These are phyloP conservation scores for Pangasius mekongensis DNA, from an alignment of 2,797 vertebrate species.

Conservation along the genomic window DNA sequence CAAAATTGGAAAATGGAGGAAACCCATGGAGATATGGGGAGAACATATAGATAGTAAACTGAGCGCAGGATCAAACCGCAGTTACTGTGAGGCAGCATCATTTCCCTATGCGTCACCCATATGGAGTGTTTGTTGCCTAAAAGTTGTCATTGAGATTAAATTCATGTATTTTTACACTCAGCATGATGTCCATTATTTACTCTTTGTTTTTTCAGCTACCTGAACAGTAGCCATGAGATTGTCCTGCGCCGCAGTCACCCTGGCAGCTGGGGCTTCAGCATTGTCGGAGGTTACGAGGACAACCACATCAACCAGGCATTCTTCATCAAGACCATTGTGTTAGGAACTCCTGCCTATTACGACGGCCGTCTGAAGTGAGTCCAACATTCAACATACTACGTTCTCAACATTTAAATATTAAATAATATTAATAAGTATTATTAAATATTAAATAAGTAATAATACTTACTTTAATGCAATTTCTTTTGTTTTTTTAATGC, in stretches of 20 bases:
- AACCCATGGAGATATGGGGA: neutral
- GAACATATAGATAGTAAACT: neutral
- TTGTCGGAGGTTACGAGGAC: slow-evolving; percentile 96
- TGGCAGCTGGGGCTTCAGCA: slow-evolving; percentile 99
- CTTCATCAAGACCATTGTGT: slow-evolving; percentile 98
- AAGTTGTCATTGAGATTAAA: too few species aligned
- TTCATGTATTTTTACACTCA: neutral
- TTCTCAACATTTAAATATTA: neutral
- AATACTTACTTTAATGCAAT: neutral
- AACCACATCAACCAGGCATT: slow-evolving; percentile 97
- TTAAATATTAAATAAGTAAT: neutral
- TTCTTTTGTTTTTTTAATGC: neutral
- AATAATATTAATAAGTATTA: too few species aligned
- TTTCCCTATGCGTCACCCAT: neutral
- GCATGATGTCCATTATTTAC: neutral
- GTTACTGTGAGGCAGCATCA: neutral
- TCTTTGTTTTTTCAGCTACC: slow-evolving; percentile 75
- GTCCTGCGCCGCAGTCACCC: slow-evolving; percentile 90
- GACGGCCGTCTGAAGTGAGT: slow-evolving; percentile 97
- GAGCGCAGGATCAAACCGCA: neutral
- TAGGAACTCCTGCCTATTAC: slow-evolving; percentile 98
- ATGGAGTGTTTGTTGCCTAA: neutral
- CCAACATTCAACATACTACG: neutral
- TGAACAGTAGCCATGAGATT: slow-evolving; percentile 94
- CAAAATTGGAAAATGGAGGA: neutral